phyloP scores from a whole-genome alignment of 2,797 vertebrate species.

The Gallirallus australis region DNA sequence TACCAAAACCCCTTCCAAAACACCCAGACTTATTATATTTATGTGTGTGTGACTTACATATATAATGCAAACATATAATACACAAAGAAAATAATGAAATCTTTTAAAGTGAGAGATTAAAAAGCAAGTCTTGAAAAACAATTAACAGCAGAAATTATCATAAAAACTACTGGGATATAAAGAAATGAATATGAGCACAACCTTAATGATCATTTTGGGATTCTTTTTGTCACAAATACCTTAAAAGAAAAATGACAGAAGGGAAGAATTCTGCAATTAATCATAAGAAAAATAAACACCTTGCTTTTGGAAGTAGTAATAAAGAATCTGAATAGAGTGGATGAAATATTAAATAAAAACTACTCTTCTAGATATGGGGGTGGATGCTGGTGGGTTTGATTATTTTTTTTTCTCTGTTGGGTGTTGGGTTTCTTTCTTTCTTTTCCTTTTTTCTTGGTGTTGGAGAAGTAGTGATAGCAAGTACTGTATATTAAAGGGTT shows the following conservation, averaged over 20 bases:
- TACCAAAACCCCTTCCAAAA: not conserved
- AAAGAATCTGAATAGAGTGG: not conserved
- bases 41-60: not conserved
- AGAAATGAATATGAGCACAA: not conserved
- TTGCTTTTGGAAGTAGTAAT: not conserved
- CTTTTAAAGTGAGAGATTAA: not conserved
- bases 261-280: not conserved
- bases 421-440: fast-evolving
- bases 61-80: not conserved
- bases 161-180: not conserved
- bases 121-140: not conserved
- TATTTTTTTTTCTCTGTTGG: not conserved
- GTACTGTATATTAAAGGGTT: not conserved
- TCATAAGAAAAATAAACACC: not conserved
- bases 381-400: fast-evolving
- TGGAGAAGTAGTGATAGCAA: not conserved
- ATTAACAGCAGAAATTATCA: not conserved
- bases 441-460: not conserved
- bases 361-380: not conserved
- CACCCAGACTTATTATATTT: not conserved
- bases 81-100: not conserved
- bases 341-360: not conserved
- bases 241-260: not conserved
- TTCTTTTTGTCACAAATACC: not conserved
- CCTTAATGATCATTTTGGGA: not conserved